These are phyloP conservation scores for Sebastes vulpes DNA, from an alignment of 2,797 vertebrate species.

Conservation along the genomic window DNA sequence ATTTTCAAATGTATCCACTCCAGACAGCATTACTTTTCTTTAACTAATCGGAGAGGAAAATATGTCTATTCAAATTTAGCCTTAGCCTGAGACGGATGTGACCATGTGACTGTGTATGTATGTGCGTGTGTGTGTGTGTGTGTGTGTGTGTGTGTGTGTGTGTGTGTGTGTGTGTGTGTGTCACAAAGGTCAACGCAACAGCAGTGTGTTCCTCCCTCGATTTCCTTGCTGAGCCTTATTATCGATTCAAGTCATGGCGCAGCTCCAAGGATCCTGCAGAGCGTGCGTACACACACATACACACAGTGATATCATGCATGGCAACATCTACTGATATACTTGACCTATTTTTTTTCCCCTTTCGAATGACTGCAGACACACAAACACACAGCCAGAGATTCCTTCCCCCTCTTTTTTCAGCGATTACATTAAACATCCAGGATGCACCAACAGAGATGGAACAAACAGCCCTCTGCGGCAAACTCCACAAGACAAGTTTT, in stretches of 20 bases:
- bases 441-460: slow-evolving; percentile 13
- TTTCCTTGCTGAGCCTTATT: slow-evolving; percentile 34
- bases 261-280: slow-evolving; percentile 15
- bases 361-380: slow-evolving; percentile 22
- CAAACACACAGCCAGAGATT: slow-evolving; percentile 10
- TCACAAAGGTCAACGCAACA: slow-evolving; percentile 42
- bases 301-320: background rate
- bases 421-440: background rate
- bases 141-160: too few relatives aligned
- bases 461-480: slow-evolving; percentile 6
- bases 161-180: background rate
- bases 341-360: slow-evolving; percentile 37
- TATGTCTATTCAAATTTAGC: background rate
- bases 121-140: background rate
- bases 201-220: slow-evolving; percentile 1
- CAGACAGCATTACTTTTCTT: background rate
- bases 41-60: background rate
- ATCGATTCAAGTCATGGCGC: slow-evolving; percentile 44
- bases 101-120: background rate
- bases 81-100: background rate
- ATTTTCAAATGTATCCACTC: background rate
- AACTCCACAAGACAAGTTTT: slow-evolving; percentile 2
- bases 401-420: background rate
- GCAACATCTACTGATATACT: slow-evolving; percentile 21
- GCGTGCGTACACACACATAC: background rate